Evolutionary conservation across 2,888 invertebrate species (phyloP).

Genomic region (Amphimallon solstitiale): DNA sequence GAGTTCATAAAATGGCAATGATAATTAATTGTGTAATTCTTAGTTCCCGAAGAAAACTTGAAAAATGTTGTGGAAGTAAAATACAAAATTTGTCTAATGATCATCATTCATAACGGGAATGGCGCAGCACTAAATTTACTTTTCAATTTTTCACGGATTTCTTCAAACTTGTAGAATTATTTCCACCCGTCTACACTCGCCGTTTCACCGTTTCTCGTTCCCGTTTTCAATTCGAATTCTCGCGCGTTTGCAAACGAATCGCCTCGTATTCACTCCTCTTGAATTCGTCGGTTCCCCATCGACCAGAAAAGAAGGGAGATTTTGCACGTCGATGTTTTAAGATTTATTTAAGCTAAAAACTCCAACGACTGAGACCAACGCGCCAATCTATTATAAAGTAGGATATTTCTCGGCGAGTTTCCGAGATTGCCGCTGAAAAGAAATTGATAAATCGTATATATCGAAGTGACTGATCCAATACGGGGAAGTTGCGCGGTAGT

Average conservation of each 20-base stretch:
- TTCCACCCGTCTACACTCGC: constrained; percentile 1
- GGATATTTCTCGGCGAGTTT: constrained; percentile 21
- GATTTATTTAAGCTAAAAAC: constrained; percentile 44
- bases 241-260: too few species aligned
- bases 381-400: constrained; percentile 44
- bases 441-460: constrained; percentile 30
- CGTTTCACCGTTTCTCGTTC: neutral
- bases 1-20: too few species aligned
- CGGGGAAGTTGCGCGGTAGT: too few species aligned
- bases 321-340: constrained; percentile 43
- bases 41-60: neutral
- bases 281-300: too few species aligned
- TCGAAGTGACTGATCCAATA: neutral
- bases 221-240: neutral
- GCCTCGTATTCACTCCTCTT: too few species aligned
- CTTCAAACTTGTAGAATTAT: constrained; percentile 36
- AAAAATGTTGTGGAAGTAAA: constrained; percentile 1
- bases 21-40: too few species aligned
- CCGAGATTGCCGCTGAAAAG: constrained; percentile 13
- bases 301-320: constrained; percentile 19
- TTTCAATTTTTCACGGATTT: constrained; percentile 27
- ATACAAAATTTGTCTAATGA: constrained; percentile 15
- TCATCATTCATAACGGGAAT: constrained; percentile 12
- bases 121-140: constrained; percentile 5
- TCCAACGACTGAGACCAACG: constrained; percentile 33